These are phyloP conservation scores for Platorchestia sp. DNA, from an alignment of 1,140 invertebrate species.

Conservation along the genomic window DNA sequence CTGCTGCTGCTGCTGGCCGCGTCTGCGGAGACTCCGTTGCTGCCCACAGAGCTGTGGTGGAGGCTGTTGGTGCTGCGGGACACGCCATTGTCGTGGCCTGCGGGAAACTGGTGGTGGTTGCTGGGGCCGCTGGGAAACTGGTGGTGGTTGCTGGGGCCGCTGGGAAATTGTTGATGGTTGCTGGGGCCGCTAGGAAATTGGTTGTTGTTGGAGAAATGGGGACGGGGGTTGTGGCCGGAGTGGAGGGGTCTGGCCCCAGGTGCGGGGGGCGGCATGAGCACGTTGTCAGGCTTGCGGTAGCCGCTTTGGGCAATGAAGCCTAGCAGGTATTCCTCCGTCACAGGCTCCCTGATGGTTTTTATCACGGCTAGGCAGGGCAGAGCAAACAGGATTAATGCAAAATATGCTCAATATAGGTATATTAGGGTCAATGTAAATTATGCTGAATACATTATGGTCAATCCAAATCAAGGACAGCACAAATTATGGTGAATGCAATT, in stretches of 20 bases:
- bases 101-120: neutral
- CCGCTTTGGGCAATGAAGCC: constrained; percentile 79
- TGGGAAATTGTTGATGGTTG: neutral
- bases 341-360: constrained; percentile 79
- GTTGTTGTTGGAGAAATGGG: neutral
- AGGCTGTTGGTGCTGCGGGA: neutral
- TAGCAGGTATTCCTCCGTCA: constrained; percentile 85
- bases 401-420: neutral
- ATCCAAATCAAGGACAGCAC: no score
- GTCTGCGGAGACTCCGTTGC: neutral
- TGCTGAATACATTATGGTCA: no score
- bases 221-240: neutral
- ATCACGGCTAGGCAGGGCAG: constrained; percentile 71
- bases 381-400: neutral
- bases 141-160: neutral
- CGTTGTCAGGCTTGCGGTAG: constrained; percentile 68
- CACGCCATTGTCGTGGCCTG: neutral
- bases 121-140: neutral
- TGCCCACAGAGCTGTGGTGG: neutral
- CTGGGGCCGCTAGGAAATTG: neutral
- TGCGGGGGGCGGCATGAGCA: constrained; percentile 64
- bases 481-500: neutral
- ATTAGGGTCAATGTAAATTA: no score
- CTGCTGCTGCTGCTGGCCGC: neutral
- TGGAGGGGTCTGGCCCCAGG: neutral